Base-by-base conservation (phyloP, 2,113 vertebrate species). In the Colinus virginianus region DNA sequence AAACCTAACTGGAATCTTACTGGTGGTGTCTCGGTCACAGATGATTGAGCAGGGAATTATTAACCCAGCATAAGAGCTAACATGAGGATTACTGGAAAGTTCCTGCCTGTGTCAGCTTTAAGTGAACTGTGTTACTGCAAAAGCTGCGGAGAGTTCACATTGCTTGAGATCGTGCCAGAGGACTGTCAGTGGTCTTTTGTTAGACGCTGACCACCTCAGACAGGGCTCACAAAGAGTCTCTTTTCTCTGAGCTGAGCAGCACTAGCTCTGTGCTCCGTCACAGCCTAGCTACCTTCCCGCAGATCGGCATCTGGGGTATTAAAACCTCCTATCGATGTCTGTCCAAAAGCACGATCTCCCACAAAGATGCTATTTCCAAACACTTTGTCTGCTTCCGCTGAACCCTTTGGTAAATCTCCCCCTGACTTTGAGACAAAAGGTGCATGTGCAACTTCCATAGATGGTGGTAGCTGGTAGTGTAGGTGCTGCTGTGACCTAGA, bases 101-200 rank as follows among this genome's bases (percentile, higher is more conserved):
- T 96, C 92, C 75, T 94, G 93, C 51, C 81, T 96, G 32, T 93
- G 87, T 90, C 88, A 95, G 92, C 69, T 94, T 91, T 69, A 90
- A 95, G 96, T 96, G 96, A 94, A 96, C 90, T 94, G 87, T 58
- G 71, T 95, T 94, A 87, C 89, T 78, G 83, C 53, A 61, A 80
- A 91, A 95, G 80, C 90, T 92, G 46, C 71, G 22, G 92, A 93
- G 87, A 95, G 94, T 94, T 96, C 93, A 89, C 40, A 95, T 94
- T 95, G 94, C 90, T 93, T 94, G 92, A 95, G 92, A 80, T 70
- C 0, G 2, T 96, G 96, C 95, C 96, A 95, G 84, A 81, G 85
- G 92, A 58, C 80, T 97, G 95, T 90, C 95, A 94, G 94, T 87
- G 87, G 79, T 83, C 94, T 93, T 95, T 97, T 97, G 96, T 96